Evolutionary conservation across 2,113 vertebrate species (phyloP).

Genomic region (Cebidichthys violaceus): DNA sequence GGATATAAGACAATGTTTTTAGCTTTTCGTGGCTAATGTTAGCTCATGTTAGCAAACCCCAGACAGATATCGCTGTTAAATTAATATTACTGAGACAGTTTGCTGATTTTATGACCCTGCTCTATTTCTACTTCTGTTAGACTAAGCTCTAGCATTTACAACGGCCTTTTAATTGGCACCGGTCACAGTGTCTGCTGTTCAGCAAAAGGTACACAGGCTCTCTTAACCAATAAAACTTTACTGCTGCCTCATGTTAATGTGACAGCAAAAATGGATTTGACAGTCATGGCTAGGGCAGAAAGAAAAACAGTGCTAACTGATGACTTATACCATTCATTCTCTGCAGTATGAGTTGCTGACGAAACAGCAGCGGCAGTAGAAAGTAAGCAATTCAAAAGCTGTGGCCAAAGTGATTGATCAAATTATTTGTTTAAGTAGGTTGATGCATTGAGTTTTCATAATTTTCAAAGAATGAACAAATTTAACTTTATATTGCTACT

Average conservation of each 20-base stretch:
- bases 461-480: not conserved
- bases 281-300: not conserved
- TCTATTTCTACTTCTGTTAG: not conserved
- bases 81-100: not conserved
- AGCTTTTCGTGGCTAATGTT: not conserved
- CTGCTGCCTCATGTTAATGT: not conserved
- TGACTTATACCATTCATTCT: not conserved
- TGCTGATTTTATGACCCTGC: not conserved
- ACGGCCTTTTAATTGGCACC: not conserved
- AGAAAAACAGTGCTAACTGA: not conserved
- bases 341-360: not conserved
- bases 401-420: constrained; percentile 3
- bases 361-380: not conserved
- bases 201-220: not conserved
- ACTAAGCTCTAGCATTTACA: not conserved
- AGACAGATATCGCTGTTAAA: not conserved
- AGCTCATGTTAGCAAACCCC: not conserved
- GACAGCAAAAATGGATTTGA: not conserved
- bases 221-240: not conserved
- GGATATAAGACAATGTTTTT: constrained; percentile 53
- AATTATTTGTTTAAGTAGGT: not conserved
- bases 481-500: not conserved
- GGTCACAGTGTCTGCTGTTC: not conserved
- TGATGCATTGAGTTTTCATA: not conserved
- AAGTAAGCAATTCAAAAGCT: not conserved